Percentiles rank a stretch among this genome's conserved stretches.
phyloP scores from a whole-genome alignment of 2,888 invertebrate genomes.

The Phaonia tiefii region DNA sequence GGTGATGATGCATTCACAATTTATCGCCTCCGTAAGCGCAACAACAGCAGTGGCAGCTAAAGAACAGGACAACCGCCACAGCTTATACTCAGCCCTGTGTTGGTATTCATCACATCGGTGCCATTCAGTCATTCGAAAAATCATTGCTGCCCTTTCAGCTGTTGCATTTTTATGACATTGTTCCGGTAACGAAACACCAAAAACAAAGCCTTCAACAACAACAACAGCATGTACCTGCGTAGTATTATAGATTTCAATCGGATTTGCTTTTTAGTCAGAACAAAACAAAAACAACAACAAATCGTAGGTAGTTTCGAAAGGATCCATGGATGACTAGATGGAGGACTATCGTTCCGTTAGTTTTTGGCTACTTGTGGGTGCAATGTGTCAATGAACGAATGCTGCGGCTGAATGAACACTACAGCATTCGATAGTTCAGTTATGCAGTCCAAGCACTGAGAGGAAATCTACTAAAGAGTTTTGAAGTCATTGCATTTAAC shows the following conservation, averaged over 20 bases:
- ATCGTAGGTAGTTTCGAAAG: neutral
- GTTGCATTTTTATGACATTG: slow-evolving; percentile 26
- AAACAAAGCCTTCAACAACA: too few relatives aligned
- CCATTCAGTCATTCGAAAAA: too few relatives aligned
- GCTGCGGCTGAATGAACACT: neutral
- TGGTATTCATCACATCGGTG: too few relatives aligned
- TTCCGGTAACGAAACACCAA: slow-evolving; percentile 4
- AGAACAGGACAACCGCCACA: neutral
- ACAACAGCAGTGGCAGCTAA: neutral
- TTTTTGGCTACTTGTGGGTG: neutral
- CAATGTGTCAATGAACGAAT: neutral
- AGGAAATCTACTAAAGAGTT: too few relatives aligned
- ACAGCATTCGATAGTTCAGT: too few relatives aligned
- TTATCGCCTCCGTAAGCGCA: slow-evolving; percentile 11
- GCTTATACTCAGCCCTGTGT: too few relatives aligned
- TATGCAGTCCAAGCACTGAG: too few relatives aligned
- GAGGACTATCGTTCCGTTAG: neutral
- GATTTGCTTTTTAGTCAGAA: neutral
- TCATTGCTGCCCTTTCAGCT: neutral
- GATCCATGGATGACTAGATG: neutral
- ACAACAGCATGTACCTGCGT: neutral
- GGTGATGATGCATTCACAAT: slow-evolving; percentile 11
- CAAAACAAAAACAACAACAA: neutral
- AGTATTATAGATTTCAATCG: neutral
- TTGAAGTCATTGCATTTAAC: too few relatives aligned